Evolutionary conservation across 2,113 vertebrate species (phyloP).

Genomic region (Garra rufa): DNA sequence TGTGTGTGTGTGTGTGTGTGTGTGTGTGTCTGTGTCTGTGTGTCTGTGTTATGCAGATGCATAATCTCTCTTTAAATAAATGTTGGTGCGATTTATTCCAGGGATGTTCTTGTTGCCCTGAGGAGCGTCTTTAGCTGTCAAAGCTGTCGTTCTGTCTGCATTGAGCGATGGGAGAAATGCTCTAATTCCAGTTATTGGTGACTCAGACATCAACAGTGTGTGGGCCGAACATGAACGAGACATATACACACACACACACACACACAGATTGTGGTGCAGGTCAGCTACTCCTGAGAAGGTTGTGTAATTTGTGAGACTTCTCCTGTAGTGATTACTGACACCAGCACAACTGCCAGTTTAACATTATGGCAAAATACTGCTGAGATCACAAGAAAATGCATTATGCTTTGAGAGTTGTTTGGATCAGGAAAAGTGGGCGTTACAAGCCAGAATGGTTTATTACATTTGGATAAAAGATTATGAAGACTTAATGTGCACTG

Average conservation of each 20-base stretch:
- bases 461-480: background rate
- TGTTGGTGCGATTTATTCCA: conserved; percentile 12
- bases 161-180: conserved; percentile 56
- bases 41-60: conserved; percentile 17
- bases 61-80: background rate
- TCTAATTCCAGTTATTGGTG: conserved; percentile 76
- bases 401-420: background rate
- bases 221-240: conserved; percentile 61
- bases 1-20: background rate
- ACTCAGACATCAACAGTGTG: conserved; percentile 69
- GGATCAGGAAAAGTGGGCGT: background rate
- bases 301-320: background rate
- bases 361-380: background rate
- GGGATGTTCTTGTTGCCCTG: conserved; percentile 42
- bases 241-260: conserved; percentile 1
- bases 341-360: background rate
- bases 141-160: background rate
- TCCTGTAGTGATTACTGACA: background rate
- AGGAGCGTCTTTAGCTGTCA: conserved; percentile 30
- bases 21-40: background rate
- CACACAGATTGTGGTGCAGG: conserved; percentile 18
- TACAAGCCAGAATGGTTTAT: background rate
- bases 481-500: background rate
- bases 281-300: background rate
- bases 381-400: background rate